phyloP scores from a whole-genome alignment of 2,113 vertebrate genomes.

The Lethenteron camtschaticum region DNA sequence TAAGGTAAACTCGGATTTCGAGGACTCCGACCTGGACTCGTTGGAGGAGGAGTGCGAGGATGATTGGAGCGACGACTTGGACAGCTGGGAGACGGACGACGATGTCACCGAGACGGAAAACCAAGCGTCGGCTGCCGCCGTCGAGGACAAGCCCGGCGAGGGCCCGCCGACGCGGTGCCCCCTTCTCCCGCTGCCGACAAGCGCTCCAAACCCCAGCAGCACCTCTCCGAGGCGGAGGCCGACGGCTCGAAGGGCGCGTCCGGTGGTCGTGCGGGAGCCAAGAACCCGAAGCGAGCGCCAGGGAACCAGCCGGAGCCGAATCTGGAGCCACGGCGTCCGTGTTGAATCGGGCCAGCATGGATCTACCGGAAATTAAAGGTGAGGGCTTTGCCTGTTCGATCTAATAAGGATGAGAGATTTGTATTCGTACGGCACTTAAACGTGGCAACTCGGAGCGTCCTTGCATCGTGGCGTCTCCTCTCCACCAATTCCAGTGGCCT shows the following conservation, averaged over 20 bases:
- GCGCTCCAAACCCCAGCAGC: conserved; percentile 5
- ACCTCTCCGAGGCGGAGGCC: conserved; percentile 15
- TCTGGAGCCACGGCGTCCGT: conserved; percentile 37
- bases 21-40: conserved; percentile 84
- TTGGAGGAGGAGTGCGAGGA: conserved; percentile 95
- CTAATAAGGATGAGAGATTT: too few species aligned
- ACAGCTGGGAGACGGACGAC: conserved; percentile 98
- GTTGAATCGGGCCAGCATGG: conserved; percentile 53
- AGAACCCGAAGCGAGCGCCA: conserved; percentile 35
- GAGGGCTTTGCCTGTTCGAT: too few species aligned
- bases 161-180: conserved; percentile 18
- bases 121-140: conserved; percentile 12
- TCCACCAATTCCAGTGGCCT: too few species aligned
- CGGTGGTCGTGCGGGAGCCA: conserved; percentile 25
- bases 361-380: conserved; percentile 58
- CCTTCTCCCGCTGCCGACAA: conserved; percentile 4
- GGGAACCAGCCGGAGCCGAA: conserved; percentile 28
- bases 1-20: conserved; percentile 89
- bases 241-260: conserved; percentile 19
- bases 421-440: too few species aligned
- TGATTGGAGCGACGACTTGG: conserved; percentile 33
- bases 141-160: conserved; percentile 23
- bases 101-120: conserved; percentile 66
- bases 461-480: too few species aligned
- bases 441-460: too few species aligned